Conservation (phyloP, 2,797 vertebrate species). For the Pangasius larnaudii region DNA sequence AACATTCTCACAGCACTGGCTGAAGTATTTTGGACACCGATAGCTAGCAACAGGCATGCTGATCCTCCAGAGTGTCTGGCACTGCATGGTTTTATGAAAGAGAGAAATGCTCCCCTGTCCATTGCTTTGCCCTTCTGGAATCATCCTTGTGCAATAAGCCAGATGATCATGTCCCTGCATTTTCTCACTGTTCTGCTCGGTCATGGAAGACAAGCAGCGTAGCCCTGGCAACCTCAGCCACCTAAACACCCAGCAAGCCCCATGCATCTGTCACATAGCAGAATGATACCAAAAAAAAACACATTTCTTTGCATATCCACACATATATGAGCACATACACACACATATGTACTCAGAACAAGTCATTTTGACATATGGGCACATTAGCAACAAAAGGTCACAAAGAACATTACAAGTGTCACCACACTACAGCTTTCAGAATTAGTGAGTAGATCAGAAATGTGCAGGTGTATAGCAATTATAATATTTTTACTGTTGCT, state of each 20-base stretch:
- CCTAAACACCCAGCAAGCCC: slow-evolving; percentile 22
- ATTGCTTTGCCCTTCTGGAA: slow-evolving; percentile 38
- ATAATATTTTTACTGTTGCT: neutral
- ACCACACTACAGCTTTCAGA: neutral
- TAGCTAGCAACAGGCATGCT: slow-evolving; percentile 25
- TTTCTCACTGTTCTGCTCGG: neutral
- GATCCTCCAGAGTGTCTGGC: slow-evolving; percentile 34
- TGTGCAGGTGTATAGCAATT: neutral
- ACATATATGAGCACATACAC: neutral
- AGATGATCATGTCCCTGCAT: slow-evolving; percentile 20
- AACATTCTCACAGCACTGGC: slow-evolving; percentile 23
- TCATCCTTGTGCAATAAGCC: slow-evolving; percentile 20
- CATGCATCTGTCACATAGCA: slow-evolving; percentile 14
- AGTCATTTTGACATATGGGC: slow-evolving; percentile 20
- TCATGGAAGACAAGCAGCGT: slow-evolving; percentile 35
- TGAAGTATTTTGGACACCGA: slow-evolving; percentile 14
- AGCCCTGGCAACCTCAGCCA: slow-evolving; percentile 38
- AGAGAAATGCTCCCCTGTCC: slow-evolving; percentile 1
- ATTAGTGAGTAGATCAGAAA: slow-evolving; percentile 18
- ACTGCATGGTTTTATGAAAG: slow-evolving; percentile 16
- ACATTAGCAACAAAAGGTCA: slow-evolving; percentile 26
- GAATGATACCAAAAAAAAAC: neutral
- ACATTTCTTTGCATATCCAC: neutral
- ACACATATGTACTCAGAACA: neutral
- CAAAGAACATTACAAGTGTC: neutral